Base-by-base conservation (phyloP, 2,113 vertebrate species). In the Sitta europaea region DNA sequence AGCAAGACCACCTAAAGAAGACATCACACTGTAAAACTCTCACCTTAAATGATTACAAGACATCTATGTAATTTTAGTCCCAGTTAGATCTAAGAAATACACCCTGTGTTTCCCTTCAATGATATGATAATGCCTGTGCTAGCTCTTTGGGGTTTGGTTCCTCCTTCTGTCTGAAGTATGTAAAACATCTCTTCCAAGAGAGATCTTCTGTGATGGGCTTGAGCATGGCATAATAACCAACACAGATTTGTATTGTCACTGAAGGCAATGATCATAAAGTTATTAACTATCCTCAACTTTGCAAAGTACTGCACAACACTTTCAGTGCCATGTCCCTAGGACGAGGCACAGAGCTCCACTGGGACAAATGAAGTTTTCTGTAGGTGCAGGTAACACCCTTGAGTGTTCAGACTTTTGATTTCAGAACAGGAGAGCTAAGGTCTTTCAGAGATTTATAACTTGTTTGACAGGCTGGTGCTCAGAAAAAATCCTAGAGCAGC, bases 281-380 rank as follows among this genome's bases (percentile, higher is more conserved):
- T 78, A 31, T 45, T 58, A 54, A 51, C 25, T n/a, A 57, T 42
- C 47, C 9, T 6, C 1, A 59, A 16, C 47, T 89, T 77, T 66
- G 18, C 25, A 35, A 75, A 21, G 10, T 74, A 43, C 67, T 89
- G 43, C 28, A 43, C 42, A 70, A 16, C 7, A 31, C 14, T 65
- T 58, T 43, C 17, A 59, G 15, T 23, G 27, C 20, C 58, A 6
- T 3, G 13, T 40, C 31, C 28, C 19, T n/a, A 51, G 40, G 45
- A 70, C 10, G 2, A 4, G 19, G 10, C 16, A 42, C 0, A 0
- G 50, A 78, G 25, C 28, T 77, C 33, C 20, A 6, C 45, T 20
- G 11, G 40, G 40, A 42, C 42, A 53, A 23, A 31, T 22, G 18
- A 67, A 74, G 40, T 17, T 75, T 96, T 72, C n/a, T 31, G 27